Evolutionary conservation across 2,797 vertebrate genomes (phyloP).

Genomic region (Heterohyrax brucei): DNA sequence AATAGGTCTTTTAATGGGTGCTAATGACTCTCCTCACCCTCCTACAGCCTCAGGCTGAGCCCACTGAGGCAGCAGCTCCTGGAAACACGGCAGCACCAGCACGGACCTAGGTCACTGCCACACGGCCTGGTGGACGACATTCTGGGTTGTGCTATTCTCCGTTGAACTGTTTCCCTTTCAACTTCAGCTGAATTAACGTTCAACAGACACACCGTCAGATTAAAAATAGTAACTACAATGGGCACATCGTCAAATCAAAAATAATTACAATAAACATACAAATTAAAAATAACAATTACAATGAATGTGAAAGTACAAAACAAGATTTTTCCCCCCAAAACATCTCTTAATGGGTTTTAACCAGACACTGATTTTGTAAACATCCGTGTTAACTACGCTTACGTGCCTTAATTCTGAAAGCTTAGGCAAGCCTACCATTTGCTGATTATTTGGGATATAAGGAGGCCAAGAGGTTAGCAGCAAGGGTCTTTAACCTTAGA

Average conservation of each 20-base stretch:
- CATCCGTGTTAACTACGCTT: constrained; percentile 55
- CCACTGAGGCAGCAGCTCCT: neutral
- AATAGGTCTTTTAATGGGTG: constrained; percentile 60
- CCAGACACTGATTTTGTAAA: constrained; percentile 78
- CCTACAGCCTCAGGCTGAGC: neutral
- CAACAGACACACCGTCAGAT: neutral
- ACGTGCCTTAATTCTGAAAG: constrained; percentile 8
- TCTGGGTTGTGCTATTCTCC: neutral
- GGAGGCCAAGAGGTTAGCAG: neutral
- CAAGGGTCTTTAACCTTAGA: neutral
- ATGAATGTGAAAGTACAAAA: neutral
- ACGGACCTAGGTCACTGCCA: neutral
- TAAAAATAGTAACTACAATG: neutral
- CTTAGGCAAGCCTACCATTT: constrained; percentile 70
- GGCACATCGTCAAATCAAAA: neutral
- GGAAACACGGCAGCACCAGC: neutral
- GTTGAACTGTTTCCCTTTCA: constrained; percentile 10
- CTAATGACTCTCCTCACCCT: neutral
- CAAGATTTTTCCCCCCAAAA: neutral
- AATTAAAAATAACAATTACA: neutral
- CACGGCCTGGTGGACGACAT: rapidly evolving
- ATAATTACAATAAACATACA: neutral
- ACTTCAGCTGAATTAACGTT: constrained; percentile 5
- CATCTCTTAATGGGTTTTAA: constrained; percentile 74
- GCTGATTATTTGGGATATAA: neutral